A percentile compares a stretch with the other conserved stretches of the same genome.
phyloP scores from a whole-genome alignment of 2,113 vertebrate genomes.

The Toxotes jaculatrix region DNA sequence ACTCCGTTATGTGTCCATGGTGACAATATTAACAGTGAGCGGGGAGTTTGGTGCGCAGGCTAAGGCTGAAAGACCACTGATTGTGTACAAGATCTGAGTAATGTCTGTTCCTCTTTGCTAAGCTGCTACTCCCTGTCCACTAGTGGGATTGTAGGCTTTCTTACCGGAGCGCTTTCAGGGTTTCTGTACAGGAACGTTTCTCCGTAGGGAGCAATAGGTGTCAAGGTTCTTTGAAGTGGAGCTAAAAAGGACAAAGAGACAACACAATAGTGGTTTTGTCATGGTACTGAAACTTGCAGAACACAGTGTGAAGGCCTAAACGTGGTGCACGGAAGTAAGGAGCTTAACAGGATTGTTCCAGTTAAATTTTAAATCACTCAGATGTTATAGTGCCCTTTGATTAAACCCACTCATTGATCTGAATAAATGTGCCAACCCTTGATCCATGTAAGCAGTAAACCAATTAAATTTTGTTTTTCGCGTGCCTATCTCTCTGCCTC shows the following conservation, averaged over 20 bases:
- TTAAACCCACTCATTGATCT: conserved; percentile 62
- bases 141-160: conserved; percentile 39
- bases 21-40: conserved; percentile 35
- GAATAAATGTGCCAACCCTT: conserved; percentile 53
- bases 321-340: conserved; percentile 33
- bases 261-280: conserved; percentile 48
- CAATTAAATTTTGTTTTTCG: conserved; percentile 57
- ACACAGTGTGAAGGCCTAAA: conserved; percentile 37
- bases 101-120: conserved; percentile 64
- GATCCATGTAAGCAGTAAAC: conserved; percentile 49
- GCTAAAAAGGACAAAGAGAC: conserved; percentile 69
- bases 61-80: conserved; percentile 41
- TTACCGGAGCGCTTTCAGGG: conserved; percentile 84
- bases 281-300: conserved; percentile 29
- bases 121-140: conserved; percentile 46
- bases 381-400: conserved; percentile 61
- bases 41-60: conserved; percentile 26
- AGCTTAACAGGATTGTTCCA: conserved; percentile 58
- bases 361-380: conserved; percentile 52
- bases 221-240: conserved; percentile 75
- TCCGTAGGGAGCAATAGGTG: conserved; percentile 89
- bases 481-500: conserved; percentile 40
- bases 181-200: conserved; percentile 90
- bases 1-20: conserved; percentile 41
- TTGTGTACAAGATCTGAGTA: conserved; percentile 60